Conservation (phyloP, 1,140 invertebrate genomes). For the Watersipora subatra region DNA sequence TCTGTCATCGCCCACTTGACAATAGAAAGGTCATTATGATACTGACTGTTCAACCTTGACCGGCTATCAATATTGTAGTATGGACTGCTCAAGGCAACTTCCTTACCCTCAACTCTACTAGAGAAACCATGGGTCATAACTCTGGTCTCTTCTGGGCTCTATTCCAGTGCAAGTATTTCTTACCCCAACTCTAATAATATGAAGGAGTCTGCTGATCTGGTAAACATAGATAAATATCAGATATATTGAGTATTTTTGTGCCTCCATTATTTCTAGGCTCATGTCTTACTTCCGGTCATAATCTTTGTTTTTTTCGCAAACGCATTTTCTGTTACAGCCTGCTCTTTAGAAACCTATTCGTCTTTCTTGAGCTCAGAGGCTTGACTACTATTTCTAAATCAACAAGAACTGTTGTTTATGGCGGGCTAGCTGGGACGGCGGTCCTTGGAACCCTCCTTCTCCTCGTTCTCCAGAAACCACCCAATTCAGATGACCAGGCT, state of each 20-base stretch:
- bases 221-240: neutral
- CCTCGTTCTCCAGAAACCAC: constrained; percentile 46
- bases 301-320: too few species aligned
- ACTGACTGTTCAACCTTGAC: too few species aligned
- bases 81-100: constrained; percentile 78
- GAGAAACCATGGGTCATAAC: constrained; percentile 74
- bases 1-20: too few species aligned
- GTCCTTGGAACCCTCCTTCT: constrained; percentile 57
- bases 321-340: constrained; percentile 51
- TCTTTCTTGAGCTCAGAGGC: constrained; percentile 74
- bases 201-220: neutral
- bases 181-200: neutral
- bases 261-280: neutral
- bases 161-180: constrained; percentile 73
- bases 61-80: too few species aligned
- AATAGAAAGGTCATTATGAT: too few species aligned
- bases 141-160: constrained; percentile 92
- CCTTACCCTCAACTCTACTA: constrained; percentile 73
- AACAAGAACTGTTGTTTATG: constrained; percentile 59
- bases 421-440: constrained; percentile 53
- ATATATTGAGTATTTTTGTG: neutral
- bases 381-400: constrained; percentile 49
- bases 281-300: neutral
- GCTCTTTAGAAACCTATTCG: constrained; percentile 83
- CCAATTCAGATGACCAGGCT: neutral